Evolutionary conservation across 2,797 vertebrate genomes (phyloP), one percentile per base, ranked within the genome.

Genomic region (Phalanger gymnotis): DNA sequence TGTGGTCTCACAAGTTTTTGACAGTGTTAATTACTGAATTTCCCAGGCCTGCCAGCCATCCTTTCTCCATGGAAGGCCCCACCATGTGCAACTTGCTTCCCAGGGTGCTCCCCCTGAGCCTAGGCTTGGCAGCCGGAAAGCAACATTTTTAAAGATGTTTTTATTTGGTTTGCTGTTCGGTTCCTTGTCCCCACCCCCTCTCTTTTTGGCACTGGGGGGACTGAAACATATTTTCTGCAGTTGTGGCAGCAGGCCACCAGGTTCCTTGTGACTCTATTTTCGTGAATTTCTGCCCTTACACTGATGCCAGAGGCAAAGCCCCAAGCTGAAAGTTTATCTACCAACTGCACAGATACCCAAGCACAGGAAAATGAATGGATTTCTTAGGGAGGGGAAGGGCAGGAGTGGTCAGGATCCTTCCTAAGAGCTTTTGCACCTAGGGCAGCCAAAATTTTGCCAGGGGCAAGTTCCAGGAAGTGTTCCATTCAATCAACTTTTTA

Each of bases 101-200:
- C 0, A 96, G 73, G 95, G 94, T 96, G 92, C 90, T 94, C 96
- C 95, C 93, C 95, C 90, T 31, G 95, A 97, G 93, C 90, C 94
- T 92, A 73, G 94, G 94, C 92, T 97, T 97, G 97, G 96, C 94
- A 97, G 93, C 91, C 94, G 92, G 92, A 90, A 96, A 96, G 73
- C 40, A 5, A 92, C 81, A 61, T 95, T 97, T 96, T 94, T 90
- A 97, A 96, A 97, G 93, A 96, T 93, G 96, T 97, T 98, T 97
- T 96, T 92, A 95, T 97, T 97, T 97, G 96, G 95, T 93, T 61
- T 94, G 54, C 57, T 2, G 2, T 96, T 96, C 90, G 92, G 51
- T 95, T 96, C 92, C 10, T 52, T 91, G 51, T 51, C 90, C 53
- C 40, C 25, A 0, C 54, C 6, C 31, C 51, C 11, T 10, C 92